Base-by-base conservation (phyloP, 2,888 invertebrate species). In the Clunio marinus region DNA sequence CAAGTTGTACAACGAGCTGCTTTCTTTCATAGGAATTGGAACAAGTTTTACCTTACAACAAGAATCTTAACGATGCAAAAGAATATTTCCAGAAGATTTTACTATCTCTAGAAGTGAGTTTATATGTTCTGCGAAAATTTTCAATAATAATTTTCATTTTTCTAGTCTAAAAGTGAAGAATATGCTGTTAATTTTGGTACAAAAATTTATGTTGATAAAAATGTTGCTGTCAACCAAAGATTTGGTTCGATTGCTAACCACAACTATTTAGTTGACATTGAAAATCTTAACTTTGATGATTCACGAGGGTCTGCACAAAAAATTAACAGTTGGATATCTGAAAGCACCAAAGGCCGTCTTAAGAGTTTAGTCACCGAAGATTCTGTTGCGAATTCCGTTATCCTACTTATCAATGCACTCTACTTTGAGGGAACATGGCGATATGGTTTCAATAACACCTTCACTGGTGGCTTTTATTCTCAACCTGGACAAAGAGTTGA, bases 351-450 rank as follows among this genome's bases (percentile, higher is more conserved):
- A 7, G 88, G 88, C 10, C 86, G 85, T 72, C 88, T 96, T 35
- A 80, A 82, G 8, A 81, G 88, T 73, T 76, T 91, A 62, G 83
- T 90, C 5, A 78, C 80, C 8, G 80, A 84, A 73, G 86, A 66
- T 24, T 28, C 66, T 1, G 55, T 66, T 10, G 24, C 55, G n/a
- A 81, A 83, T 63, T 83, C 86, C 20, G 81, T 87, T 1, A 81
- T 92, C 75, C 72, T 93, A 51, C 77, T 91, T 45, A 80, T 88
- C 28, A 93, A 89, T 77, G 87, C 89, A 0, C 78, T 93, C 28
- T 92, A 86, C 78, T 93, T 92, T 81, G 88, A 91, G 75, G 92
- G 92, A 1, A 80, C 83, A 0, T 93, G 93, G 93, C 80, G 83
- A 0, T 81, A 84, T 70, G 85, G 84, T 73, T 93, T 92, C 74